Evolutionary conservation across 37 sponge, comb jelly and placozoan species (phyloP), one percentile per base, ranked within the genome.

Genomic region (Mnemiopsis leidyi): DNA sequence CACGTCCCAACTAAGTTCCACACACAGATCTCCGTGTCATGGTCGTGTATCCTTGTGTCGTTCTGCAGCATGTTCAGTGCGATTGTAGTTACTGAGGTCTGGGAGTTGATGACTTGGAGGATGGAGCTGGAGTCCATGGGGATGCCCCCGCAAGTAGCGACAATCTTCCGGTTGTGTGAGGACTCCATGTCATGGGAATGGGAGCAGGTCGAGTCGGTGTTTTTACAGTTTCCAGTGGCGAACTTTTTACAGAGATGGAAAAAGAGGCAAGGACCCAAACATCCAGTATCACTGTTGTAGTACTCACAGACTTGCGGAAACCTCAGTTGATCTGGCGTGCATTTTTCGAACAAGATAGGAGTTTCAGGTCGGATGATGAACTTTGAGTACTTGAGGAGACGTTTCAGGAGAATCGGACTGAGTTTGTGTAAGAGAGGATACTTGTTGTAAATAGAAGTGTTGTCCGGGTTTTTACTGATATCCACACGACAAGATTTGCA

Each of bases 1-100:
- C 90, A 85, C 26, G 2, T 16, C 3, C 90, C 90, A n/a, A 85
- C 90, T 61, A 85, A 39, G 61, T 85, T 85, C 90, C 90, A 85
- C 48, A 85, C 90, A 85, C 90, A 85, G 23, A 85, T 85, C 40
- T 85, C 90, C 21, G 28, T n/a, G 0, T 85, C 90, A 28, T 85
- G 48, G 90, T 85, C 29, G 90, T 85, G 90, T 85, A 85, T 85
- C 48, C 5, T 85, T 28, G 61, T 85, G 61, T 85, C 90, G 3
- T 38, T 21, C 16, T 85, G 36, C 26, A 85, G 61, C 90, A 85
- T 85, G 29, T 85, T 37, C n/a, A 85, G 23, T 9, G 90, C 90
- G 16, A 85, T 35, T 38, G 90, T 25, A 1, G 90, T 85, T 0
- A 85, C 90, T 16, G 90, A 85, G 0, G 90, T 85, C 61, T 85